phyloP scores from a whole-genome alignment of 2,888 invertebrate genomes.

The Polydrusus pterygomalis region DNA sequence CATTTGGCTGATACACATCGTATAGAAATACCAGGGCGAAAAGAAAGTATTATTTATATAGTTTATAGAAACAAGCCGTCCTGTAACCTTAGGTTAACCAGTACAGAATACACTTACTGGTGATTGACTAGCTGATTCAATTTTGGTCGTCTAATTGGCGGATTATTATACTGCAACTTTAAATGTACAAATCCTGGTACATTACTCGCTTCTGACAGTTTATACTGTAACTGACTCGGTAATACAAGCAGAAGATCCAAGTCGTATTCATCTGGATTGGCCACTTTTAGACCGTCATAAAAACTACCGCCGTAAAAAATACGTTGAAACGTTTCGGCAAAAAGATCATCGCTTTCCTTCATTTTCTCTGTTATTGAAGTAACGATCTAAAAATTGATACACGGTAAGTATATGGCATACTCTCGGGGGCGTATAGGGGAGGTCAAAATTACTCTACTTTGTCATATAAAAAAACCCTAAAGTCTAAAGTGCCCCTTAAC shows the following conservation, averaged over 20 bases:
- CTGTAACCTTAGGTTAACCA: no score
- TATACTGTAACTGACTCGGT: constrained; percentile 59
- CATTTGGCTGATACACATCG: no score
- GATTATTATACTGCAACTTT: constrained; percentile 57
- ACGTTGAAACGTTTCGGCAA: constrained; percentile 63
- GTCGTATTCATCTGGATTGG: constrained; percentile 77
- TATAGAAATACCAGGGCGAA: no score
- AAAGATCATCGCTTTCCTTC: constrained; percentile 65
- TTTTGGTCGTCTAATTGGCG: not conserved
- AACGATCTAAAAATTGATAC: constrained; percentile 49
- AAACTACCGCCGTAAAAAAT: constrained; percentile 76
- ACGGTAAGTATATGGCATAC: no score
- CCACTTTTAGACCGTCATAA: constrained; percentile 76
- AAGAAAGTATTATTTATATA: no score
- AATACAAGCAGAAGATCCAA: constrained; percentile 76
- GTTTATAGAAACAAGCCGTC: no score
- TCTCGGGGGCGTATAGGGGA: no score
- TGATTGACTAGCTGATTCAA: not conserved
- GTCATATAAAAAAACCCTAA: no score
- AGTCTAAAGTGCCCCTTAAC: no score
- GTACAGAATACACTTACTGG: constrained; percentile 5
- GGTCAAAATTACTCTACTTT: no score
- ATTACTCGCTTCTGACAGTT: constrained; percentile 64
- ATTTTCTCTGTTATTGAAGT: constrained; percentile 58
- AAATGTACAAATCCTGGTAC: constrained; percentile 73